These are phyloP conservation scores for Paraescarpia echinospica DNA, from an alignment of 1,140 invertebrate genomes.

Conservation along the genomic window DNA sequence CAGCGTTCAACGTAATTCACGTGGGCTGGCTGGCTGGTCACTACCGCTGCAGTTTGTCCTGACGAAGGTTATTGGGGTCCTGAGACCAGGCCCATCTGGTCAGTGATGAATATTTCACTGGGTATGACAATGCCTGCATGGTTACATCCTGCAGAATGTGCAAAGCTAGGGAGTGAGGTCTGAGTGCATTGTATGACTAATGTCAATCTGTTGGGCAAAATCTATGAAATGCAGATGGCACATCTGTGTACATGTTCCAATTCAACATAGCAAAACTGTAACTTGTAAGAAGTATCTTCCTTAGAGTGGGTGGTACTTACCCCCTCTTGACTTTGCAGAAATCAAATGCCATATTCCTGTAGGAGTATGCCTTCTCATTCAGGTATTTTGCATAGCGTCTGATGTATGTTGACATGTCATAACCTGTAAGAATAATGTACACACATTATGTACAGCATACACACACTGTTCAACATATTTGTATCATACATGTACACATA, in stretches of 20 bases:
- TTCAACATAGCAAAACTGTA: background rate
- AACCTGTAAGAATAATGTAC: conserved; percentile 69
- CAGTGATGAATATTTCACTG: background rate
- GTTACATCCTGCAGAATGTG: background rate
- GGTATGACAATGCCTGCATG: background rate
- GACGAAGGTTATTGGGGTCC: background rate
- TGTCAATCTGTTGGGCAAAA: background rate
- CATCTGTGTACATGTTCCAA: background rate
- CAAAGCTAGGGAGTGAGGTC: too few species aligned
- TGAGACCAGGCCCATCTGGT: background rate
- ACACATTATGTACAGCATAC: background rate
- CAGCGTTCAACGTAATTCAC: background rate
- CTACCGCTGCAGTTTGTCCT: background rate
- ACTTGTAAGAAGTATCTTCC: background rate
- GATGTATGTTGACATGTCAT: conserved; percentile 99
- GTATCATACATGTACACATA: too few species aligned
- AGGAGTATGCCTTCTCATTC: conserved; percentile 97
- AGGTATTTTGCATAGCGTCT: conserved; percentile 97
- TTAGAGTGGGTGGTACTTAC: conserved; percentile 63
- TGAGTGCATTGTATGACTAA: background rate
- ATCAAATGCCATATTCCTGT: conserved; percentile 97
- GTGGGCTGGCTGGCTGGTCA: background rate
- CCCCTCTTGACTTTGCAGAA: conserved; percentile 99
- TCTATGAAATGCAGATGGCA: background rate
- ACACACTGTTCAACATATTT: too few species aligned